Percentiles rank a stretch among this genome's conserved stretches.
These are phyloP conservation scores for Hepsetus odoe DNA, from an alignment of 2,113 vertebrate species.

Conservation along the genomic window DNA sequence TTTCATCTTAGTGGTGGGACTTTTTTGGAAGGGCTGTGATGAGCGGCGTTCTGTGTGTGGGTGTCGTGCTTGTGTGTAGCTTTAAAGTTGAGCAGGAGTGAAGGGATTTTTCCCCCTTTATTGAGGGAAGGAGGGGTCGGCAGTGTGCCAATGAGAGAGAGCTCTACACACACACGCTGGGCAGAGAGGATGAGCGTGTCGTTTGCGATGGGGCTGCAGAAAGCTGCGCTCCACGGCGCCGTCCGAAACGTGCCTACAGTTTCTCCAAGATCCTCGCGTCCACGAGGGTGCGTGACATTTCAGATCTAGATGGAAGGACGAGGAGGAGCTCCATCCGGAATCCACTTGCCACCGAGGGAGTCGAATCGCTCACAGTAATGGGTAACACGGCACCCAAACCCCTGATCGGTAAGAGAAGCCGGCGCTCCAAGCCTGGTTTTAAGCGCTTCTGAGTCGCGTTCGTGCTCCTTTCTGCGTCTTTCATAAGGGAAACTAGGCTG, in stretches of 20 bases:
- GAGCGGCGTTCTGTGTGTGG: neutral
- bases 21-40: neutral
- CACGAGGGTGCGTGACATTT: slow-evolving; percentile 24
- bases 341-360: slow-evolving; percentile 72
- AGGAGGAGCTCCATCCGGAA: slow-evolving; percentile 59
- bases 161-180: slow-evolving; percentile 60
- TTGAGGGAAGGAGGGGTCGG: slow-evolving; percentile 68
- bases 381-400: slow-evolving; percentile 80
- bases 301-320: slow-evolving; percentile 69
- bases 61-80: slow-evolving; percentile 65
- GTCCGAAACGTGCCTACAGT: slow-evolving; percentile 6
- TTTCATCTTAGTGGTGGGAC: neutral
- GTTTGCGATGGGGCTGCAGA: slow-evolving; percentile 49
- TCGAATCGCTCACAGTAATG: slow-evolving; percentile 73
- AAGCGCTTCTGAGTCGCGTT: no score
- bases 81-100: slow-evolving; percentile 74
- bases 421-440: neutral
- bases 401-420: slow-evolving; percentile 71
- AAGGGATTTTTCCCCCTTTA: slow-evolving; percentile 44
- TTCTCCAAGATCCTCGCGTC: neutral
- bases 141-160: slow-evolving; percentile 65
- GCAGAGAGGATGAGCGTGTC: slow-evolving; percentile 68
- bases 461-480: slow-evolving; percentile 1
- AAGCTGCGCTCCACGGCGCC: slow-evolving; percentile 39
- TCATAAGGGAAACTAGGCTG: slow-evolving; percentile 33